These are phyloP conservation scores for Hoplostethus mediterraneus DNA, from an alignment of 2,797 vertebrate genomes.

Conservation along the genomic window DNA sequence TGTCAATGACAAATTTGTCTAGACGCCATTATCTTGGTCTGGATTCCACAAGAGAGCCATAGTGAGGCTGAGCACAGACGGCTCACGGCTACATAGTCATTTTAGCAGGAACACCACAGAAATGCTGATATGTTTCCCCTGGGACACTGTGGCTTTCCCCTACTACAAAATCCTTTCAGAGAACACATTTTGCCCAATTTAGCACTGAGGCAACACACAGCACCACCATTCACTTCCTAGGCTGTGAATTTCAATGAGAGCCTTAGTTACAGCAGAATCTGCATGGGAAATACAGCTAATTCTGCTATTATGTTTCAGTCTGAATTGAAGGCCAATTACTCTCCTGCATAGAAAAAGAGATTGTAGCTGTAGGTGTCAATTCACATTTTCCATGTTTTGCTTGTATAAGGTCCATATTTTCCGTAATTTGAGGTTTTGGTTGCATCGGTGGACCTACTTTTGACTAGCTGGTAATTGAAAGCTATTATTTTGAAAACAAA, in stretches of 20 bases:
- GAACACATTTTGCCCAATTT: constrained; percentile 65
- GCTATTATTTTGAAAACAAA: too few relatives aligned
- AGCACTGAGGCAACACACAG: constrained; percentile 33
- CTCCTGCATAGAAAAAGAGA: not conserved
- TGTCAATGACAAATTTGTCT: constrained; percentile 65
- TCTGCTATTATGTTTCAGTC: constrained; percentile 30
- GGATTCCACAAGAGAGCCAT: constrained; percentile 46
- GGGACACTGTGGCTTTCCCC: constrained; percentile 39
- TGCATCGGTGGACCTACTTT: not conserved
- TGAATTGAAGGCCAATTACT: constrained; percentile 48
- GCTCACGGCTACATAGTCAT: constrained; percentile 46
- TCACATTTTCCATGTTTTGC: constrained; percentile 32
- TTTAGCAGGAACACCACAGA: constrained; percentile 39
- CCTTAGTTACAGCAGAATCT: constrained; percentile 45
- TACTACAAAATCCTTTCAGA: constrained; percentile 41
- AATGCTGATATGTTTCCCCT: constrained; percentile 62
- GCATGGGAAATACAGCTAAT: constrained; percentile 43
- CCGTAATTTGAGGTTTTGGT: too few relatives aligned
- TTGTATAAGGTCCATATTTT: not conserved
- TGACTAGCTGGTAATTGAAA: not conserved
- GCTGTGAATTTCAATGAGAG: constrained; percentile 56
- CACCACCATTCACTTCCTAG: constrained; percentile 18
- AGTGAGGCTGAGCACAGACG: constrained; percentile 21
- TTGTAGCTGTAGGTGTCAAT: constrained; percentile 12
- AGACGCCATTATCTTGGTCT: constrained; percentile 56